Evolutionary conservation across 2,113 vertebrate species (phyloP).

Genomic region (Mus pahari): DNA sequence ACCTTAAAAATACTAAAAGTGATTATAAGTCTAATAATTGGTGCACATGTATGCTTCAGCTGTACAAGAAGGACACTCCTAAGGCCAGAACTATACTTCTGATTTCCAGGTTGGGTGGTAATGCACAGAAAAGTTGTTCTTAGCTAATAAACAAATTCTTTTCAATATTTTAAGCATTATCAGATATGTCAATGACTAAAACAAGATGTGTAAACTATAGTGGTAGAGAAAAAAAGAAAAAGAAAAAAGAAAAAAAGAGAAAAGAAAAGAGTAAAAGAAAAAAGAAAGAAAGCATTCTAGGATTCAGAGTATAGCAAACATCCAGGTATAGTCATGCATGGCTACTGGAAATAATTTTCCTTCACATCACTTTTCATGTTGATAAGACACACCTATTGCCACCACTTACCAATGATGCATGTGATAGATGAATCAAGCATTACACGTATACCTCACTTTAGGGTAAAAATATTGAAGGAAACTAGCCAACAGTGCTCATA

Average conservation of each 20-base stretch:
- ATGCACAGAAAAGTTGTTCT: neutral
- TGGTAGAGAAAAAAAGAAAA: neutral
- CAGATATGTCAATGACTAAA: neutral
- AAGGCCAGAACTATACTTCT: neutral
- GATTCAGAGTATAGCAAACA: conserved; percentile 30
- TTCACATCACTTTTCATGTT: conserved; percentile 19
- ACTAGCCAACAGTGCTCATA: conserved; percentile 23
- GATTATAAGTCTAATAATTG: neutral
- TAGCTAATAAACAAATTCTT: neutral
- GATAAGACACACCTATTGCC: neutral
- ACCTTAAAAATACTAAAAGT: conserved; percentile 14
- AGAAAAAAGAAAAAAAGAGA: too few species aligned
- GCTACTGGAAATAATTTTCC: conserved; percentile 21
- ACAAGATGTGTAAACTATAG: neutral
- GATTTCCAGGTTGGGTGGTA: neutral
- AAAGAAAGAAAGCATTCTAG: neutral
- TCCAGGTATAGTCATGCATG: neutral
- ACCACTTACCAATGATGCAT: neutral
- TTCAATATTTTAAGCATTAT: neutral
- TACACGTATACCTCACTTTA: neutral
- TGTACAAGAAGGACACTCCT: neutral
- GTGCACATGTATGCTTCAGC: neutral
- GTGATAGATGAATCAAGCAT: conserved; percentile 12
- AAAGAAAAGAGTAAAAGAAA: too few species aligned
- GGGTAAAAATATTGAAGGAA: conserved; percentile 47